Conservation (phyloP, 1,140 invertebrate species). For the Phenacoccus solenopsis region DNA sequence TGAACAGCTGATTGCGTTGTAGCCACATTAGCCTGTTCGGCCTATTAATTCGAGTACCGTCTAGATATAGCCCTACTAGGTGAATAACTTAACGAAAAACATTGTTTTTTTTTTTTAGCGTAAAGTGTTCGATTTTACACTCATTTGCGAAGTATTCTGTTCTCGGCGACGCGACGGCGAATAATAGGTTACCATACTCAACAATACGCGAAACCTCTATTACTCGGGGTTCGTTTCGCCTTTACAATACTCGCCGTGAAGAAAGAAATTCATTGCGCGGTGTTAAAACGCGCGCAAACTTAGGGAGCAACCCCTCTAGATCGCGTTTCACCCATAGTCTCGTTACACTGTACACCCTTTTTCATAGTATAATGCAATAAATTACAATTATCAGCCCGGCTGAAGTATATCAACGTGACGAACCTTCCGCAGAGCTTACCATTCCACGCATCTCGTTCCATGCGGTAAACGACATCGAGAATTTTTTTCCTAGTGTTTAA, state of each 20-base stretch:
- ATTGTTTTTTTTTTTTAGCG: too few relatives aligned
- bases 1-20: too few relatives aligned
- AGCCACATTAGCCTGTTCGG: too few relatives aligned
- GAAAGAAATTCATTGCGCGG: neutral
- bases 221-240: conserved; percentile 4
- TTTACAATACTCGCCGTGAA: neutral
- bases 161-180: too few relatives aligned
- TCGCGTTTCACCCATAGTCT: neutral
- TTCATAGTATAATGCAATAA: conserved; percentile 6
- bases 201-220: conserved; percentile 1
- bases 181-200: neutral
- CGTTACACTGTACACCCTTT: neutral
- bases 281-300: neutral
- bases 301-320: neutral
- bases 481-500: neutral
- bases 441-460: neutral
- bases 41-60: too few relatives aligned
- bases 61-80: too few relatives aligned
- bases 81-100: too few relatives aligned
- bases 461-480: neutral
- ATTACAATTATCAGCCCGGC: conserved; percentile 13
- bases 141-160: too few relatives aligned
- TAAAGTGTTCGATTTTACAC: too few relatives aligned
- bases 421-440: neutral
- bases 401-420: conserved; percentile 9